These are phyloP conservation scores for Hemibagrus guttatus DNA, from an alignment of 2,797 vertebrate species.

Conservation along the genomic window DNA sequence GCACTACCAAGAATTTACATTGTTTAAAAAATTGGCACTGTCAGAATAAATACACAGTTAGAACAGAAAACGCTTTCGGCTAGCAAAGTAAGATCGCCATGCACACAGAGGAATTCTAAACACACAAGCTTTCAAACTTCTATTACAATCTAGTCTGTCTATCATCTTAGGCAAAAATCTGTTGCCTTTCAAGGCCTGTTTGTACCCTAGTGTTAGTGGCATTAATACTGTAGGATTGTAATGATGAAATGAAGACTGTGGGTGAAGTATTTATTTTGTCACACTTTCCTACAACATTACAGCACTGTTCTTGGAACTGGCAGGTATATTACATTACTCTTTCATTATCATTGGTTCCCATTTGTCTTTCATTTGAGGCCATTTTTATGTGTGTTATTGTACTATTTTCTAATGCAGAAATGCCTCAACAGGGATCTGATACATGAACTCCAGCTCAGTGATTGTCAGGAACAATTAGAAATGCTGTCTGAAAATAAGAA, in stretches of 20 bases:
- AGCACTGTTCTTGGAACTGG: not conserved
- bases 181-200: not conserved
- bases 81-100: slow-evolving; percentile 28
- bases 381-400: not conserved
- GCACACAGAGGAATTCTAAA: not conserved
- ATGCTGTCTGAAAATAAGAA: not conserved
- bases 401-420: not conserved
- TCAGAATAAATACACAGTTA: slow-evolving; percentile 18
- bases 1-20: slow-evolving; percentile 38
- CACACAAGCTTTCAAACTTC: not conserved
- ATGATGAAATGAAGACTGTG: not conserved
- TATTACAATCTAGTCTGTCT: slow-evolving; percentile 18
- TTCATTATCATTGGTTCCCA: not conserved
- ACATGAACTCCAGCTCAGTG: not conserved
- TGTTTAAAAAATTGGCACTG: slow-evolving; percentile 24
- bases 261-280: not conserved
- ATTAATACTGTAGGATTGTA: not conserved
- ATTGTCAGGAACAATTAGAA: not conserved
- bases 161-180: not conserved
- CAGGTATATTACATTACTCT: not conserved
- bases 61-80: slow-evolving; percentile 20
- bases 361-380: not conserved
- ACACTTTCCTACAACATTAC: not conserved
- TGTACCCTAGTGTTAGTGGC: not conserved
- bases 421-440: not conserved